Conservation (phyloP, 2,113 vertebrate genomes). For the Rhegmatorhina hoffmannsi region DNA sequence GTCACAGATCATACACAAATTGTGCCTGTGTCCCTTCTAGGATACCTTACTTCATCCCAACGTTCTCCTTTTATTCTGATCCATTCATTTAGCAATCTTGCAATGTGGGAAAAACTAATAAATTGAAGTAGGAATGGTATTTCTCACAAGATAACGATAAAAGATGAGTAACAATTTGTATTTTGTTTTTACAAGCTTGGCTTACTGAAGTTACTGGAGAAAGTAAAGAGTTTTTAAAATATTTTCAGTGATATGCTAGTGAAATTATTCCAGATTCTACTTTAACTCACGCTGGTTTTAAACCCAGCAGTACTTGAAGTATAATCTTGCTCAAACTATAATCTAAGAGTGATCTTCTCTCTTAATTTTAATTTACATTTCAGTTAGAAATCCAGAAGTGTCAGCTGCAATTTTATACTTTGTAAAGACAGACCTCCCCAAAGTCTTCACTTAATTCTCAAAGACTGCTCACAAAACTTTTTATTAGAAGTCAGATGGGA, state of each 20-base stretch:
- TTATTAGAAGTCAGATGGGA: background rate
- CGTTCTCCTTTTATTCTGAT: background rate
- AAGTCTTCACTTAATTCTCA: background rate
- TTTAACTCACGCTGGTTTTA: background rate
- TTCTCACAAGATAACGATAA: background rate
- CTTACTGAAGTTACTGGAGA: background rate
- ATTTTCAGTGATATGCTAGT: background rate
- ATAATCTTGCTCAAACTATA: background rate
- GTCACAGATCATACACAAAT: background rate
- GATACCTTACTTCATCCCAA: background rate
- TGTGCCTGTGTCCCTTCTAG: background rate
- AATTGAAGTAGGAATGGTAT: background rate
- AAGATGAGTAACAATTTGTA: background rate
- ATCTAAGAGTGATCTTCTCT: background rate
- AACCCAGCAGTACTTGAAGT: background rate
- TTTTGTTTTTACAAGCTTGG: background rate
- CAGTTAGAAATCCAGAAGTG: background rate
- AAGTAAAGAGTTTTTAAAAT: background rate
- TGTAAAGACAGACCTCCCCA: background rate
- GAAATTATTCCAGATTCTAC: background rate
- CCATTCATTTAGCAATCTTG: background rate
- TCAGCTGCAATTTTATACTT: background rate
- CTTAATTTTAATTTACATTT: background rate
- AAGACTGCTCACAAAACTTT: background rate
- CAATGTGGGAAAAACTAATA: background rate